Percentiles rank a stretch among this genome's conserved stretches.
Conservation (phyloP, 1,140 invertebrate species). For the Whitmania pigra region DNA sequence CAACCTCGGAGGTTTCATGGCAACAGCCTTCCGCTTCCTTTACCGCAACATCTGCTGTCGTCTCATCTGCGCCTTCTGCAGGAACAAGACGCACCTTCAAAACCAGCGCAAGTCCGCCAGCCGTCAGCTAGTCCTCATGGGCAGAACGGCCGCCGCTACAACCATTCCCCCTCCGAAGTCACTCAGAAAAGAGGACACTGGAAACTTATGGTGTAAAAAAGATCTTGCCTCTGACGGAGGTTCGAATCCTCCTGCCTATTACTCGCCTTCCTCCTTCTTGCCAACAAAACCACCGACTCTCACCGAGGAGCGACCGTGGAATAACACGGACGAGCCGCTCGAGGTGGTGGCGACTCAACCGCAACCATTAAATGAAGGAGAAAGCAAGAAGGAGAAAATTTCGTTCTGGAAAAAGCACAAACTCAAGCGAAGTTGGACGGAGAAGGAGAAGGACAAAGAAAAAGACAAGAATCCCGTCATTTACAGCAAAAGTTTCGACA, state of each 20-base stretch:
- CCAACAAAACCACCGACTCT: background rate
- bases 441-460: background rate
- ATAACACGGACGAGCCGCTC: background rate
- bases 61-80: conserved; percentile 29
- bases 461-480: background rate
- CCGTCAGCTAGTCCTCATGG: background rate
- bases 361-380: background rate
- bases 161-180: background rate
- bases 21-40: conserved; percentile 82
- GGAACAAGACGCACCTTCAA: background rate
- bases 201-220: background rate
- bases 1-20: conserved; percentile 79
- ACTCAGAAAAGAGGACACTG: background rate
- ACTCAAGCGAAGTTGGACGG: too few species aligned
- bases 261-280: background rate
- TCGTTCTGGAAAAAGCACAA: too few species aligned
- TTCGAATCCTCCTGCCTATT: background rate
- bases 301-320: background rate
- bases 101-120: conserved; percentile 9
- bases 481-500: background rate
- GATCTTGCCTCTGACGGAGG: background rate
- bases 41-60: conserved; percentile 73
- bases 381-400: background rate
- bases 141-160: background rate
- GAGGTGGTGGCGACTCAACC: background rate